Conservation (phyloP, 2,888 invertebrate genomes). For the Dusona sp. region DNA sequence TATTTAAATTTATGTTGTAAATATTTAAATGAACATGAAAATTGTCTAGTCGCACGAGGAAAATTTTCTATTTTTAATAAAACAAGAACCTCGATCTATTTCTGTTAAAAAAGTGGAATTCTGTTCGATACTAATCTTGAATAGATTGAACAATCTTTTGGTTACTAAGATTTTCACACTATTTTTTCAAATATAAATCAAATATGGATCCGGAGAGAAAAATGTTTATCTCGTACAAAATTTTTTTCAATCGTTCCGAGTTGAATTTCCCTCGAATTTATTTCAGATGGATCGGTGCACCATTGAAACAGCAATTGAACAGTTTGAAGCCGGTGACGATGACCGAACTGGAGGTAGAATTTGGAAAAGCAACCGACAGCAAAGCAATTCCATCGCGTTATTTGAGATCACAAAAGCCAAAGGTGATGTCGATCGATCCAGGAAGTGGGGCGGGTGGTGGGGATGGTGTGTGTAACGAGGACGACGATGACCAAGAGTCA, state of each 20-base stretch:
- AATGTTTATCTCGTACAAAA: not conserved
- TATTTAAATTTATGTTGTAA: too few species aligned
- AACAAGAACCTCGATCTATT: too few species aligned
- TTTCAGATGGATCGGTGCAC: constrained; percentile 92
- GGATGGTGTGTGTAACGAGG: constrained; percentile 84
- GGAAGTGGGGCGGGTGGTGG: constrained; percentile 86
- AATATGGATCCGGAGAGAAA: not conserved
- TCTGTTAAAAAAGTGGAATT: too few species aligned
- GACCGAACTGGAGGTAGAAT: constrained; percentile 95
- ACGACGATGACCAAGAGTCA: constrained; percentile 87
- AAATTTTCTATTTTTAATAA: too few species aligned
- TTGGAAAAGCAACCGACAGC: constrained; percentile 89
- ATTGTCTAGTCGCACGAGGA: too few species aligned
- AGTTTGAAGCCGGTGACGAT: constrained; percentile 95
- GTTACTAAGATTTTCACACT: too few species aligned
- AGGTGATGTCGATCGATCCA: constrained; percentile 86
- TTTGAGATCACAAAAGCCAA: constrained; percentile 93
- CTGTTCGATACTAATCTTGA: too few species aligned
- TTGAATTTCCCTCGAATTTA: constrained; percentile 31
- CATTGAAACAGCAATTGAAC: constrained; percentile 93
- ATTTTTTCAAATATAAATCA: too few species aligned
- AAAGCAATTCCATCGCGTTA: constrained; percentile 91
- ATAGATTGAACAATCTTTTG: too few species aligned
- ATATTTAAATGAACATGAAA: too few species aligned
- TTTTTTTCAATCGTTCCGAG: not conserved